phyloP scores from a whole-genome alignment of 2,113 vertebrate species.

The Cebidichthys violaceus region DNA sequence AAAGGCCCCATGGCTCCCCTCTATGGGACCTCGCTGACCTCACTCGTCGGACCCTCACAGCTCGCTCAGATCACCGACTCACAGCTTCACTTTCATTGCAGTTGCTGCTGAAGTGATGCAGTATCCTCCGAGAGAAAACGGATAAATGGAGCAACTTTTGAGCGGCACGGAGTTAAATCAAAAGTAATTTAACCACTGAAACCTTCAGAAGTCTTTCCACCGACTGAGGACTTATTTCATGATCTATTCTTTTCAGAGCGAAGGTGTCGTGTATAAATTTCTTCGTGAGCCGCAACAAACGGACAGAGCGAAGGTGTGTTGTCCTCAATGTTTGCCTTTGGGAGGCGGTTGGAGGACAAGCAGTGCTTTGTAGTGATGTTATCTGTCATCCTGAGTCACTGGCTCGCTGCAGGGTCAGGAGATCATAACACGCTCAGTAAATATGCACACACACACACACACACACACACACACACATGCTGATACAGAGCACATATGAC shows the following conservation, averaged over 20 bases:
- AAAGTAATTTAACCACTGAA: slow-evolving; percentile 1
- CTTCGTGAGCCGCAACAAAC: slow-evolving; percentile 46
- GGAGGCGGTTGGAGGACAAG: slow-evolving; percentile 48
- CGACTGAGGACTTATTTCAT: no score
- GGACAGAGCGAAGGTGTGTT: slow-evolving; percentile 2
- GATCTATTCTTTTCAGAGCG: not conserved
- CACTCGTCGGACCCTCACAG: slow-evolving; percentile 24
- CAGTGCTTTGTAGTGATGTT: slow-evolving; percentile 58
- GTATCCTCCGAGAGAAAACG: slow-evolving; percentile 23
- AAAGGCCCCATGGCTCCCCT: not conserved
- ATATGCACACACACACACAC: slow-evolving; percentile 35
- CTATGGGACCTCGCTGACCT: slow-evolving; percentile 16
- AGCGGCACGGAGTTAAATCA: not conserved
- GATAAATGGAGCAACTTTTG: not conserved
- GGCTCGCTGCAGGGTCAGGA: slow-evolving; percentile 49
- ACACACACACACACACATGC: not conserved
- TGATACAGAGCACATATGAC: not conserved
- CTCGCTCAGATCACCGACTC: slow-evolving; percentile 16
- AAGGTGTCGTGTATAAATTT: slow-evolving; percentile 1
- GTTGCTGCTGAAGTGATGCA: slow-evolving; percentile 45
- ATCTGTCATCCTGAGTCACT: slow-evolving; percentile 59
- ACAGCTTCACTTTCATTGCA: slow-evolving; percentile 53
- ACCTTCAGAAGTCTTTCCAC: no score
- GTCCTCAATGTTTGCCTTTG: slow-evolving; percentile 45
- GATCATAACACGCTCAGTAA: slow-evolving; percentile 37